Base-by-base conservation (phyloP, 2,888 invertebrate species). In the Urechis unicinctus region DNA sequence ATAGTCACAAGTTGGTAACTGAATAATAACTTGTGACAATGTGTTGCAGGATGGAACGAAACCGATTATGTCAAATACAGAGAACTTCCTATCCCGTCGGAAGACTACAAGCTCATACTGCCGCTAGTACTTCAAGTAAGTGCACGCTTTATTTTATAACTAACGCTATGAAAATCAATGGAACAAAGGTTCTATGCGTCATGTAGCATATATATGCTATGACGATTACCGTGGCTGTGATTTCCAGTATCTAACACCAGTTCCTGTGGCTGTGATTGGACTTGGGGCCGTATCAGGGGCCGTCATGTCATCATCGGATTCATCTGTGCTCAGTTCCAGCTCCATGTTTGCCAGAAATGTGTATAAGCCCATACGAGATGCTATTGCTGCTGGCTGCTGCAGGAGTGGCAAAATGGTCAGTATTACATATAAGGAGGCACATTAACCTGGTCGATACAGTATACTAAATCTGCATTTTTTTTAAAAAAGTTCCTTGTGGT, bases 231-330 rank as follows among this genome's bases (percentile, higher is more conserved):
- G n/a, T n/a, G n/a, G n/a, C n/a, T n/a, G n/a, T n/a, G n/a, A n/a
- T 48, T 82, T 94, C 69, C 93, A 94, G 78, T 89, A 93, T 75
- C 82, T 95, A 53, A 95, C 95, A 2, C 95, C 95, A 0, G 87
- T 89, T 78, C 89, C 90, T 80, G 90, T 95, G 25, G 91, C 93
- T 2, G 94, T 95, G 82, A 91, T 95, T 74, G 94, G 94, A 17
- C 83, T 95, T 65, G 95, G 95, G 0, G 94, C 95, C 13, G 93
- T 95, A 3, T 93, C 93, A 0, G 95, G 95, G 2, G 94, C 95
- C 22, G 55, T 44, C n/a, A n/a, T n/a, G n/a, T n/a, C n/a, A n/a
- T n/a, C n/a, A n/a, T n/a, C n/a, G n/a, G n/a, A n/a, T n/a, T 44
- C 44, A 13, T 42, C 52, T 41, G 45, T 56, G 31, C 52, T 56